These are phyloP conservation scores for Noctua pronuba DNA, from an alignment of 2,888 invertebrate species.

Conservation along the genomic window DNA sequence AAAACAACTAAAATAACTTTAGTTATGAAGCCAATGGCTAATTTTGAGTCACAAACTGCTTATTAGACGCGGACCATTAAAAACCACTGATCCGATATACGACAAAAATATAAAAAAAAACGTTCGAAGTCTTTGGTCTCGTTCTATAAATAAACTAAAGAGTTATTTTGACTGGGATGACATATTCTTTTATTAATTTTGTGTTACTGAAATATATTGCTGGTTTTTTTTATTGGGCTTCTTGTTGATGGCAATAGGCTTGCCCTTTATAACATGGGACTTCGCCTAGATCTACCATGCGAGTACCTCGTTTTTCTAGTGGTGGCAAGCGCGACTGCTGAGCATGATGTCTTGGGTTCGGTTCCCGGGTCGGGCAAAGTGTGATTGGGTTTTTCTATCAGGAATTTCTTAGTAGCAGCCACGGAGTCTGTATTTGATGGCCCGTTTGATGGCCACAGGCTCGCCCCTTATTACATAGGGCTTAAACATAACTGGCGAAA, in stretches of 20 bases:
- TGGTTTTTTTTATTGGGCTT: background rate
- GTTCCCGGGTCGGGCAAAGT: no score
- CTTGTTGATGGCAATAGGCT: background rate
- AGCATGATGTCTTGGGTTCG: no score
- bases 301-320: no score
- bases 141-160: conserved; percentile 36
- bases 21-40: conserved; percentile 30
- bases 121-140: conserved; percentile 23
- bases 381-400: background rate
- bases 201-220: conserved; percentile 6
- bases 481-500: no score
- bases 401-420: background rate
- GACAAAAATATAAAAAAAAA: conserved; percentile 31
- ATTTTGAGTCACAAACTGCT: conserved; percentile 49
- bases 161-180: conserved; percentile 56
- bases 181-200: conserved; percentile 38
- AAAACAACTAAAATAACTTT: conserved; percentile 30
- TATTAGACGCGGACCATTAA: conserved; percentile 62
- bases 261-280: background rate
- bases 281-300: background rate
- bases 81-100: conserved; percentile 48
- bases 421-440: background rate
- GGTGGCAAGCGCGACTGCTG: no score
- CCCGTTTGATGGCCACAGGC: background rate
- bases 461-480: no score